A percentile compares a stretch with the other conserved stretches of the same genome.
phyloP scores from a whole-genome alignment of 2,113 vertebrate genomes.

The Leucoraja erinaceus region DNA sequence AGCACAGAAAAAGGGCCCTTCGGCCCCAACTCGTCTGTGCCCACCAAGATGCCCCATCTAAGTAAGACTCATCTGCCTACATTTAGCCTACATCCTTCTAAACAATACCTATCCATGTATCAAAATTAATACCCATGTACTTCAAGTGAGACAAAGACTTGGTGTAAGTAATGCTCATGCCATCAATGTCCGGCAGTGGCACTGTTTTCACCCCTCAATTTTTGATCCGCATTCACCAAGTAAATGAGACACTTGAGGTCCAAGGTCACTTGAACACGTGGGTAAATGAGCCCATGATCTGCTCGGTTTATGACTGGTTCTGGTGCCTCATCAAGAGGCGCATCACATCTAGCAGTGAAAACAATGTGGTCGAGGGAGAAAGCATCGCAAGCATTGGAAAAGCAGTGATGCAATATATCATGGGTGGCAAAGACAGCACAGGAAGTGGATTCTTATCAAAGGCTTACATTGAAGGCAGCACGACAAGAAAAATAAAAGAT shows the following conservation, averaged over 20 bases:
- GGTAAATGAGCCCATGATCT: neutral
- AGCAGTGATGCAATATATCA: neutral
- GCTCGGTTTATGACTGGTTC: neutral
- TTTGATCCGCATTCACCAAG: neutral
- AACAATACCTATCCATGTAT: too few relatives aligned
- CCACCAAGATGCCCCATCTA: too few relatives aligned
- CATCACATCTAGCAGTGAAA: neutral
- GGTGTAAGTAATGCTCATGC: too few relatives aligned
- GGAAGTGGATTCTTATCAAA: constrained; percentile 17
- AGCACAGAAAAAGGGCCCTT: too few relatives aligned
- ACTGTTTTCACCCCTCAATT: neutral
- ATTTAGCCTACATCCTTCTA: too few relatives aligned
- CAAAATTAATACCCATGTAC: too few relatives aligned
- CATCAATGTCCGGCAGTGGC: neutral
- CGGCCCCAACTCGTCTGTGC: too few relatives aligned
- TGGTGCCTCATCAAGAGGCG: neutral
- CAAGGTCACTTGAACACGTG: neutral
- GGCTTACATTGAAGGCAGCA: neutral
- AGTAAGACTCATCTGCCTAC: too few relatives aligned
- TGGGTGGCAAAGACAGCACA: neutral
- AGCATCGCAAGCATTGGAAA: neutral
- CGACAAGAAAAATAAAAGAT: neutral
- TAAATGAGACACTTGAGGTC: neutral
- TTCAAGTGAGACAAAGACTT: too few relatives aligned
- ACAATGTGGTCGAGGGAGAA: neutral